Evolutionary conservation across 2,888 invertebrate species (phyloP).

Genomic region (Cyclophora albipunctata): DNA sequence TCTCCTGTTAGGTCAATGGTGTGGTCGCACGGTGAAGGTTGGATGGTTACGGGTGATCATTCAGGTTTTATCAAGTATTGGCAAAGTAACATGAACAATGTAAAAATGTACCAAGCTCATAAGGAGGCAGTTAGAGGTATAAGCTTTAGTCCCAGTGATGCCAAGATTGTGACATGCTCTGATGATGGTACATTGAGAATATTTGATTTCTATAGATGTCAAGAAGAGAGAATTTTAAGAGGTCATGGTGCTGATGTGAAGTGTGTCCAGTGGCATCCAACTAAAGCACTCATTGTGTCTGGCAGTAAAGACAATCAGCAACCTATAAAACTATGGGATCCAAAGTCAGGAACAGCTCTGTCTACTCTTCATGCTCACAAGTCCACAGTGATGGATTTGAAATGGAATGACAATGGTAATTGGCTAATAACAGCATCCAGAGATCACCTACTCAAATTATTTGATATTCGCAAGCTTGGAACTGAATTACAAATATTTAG

Average conservation of each 20-base stretch:
- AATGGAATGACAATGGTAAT: constrained; percentile 99
- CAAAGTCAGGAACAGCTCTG: constrained; percentile 94
- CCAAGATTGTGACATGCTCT: constrained; percentile 98
- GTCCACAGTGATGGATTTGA: constrained; percentile 98
- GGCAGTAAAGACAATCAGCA: constrained; percentile 99
- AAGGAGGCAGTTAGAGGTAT: constrained; percentile 99
- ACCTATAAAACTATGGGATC: constrained; percentile 99
- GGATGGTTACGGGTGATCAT: constrained; percentile 99
- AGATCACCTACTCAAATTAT: constrained; percentile 97
- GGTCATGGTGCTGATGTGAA: constrained; percentile 99
- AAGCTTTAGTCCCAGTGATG: constrained; percentile 99
- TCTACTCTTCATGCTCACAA: constrained; percentile 99
- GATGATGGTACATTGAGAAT: constrained; percentile 99
- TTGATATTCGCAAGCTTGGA: constrained; percentile 96
- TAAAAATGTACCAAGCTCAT: constrained; percentile 99
- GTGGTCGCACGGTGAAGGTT: constrained; percentile 99
- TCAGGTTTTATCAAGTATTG: constrained; percentile 99
- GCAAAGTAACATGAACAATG: constrained; percentile 99
- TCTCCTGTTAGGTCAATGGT: constrained; percentile 99
- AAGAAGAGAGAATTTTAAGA: constrained; percentile 94
- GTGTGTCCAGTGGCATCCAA: constrained; percentile 99
- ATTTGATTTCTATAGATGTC: constrained; percentile 98
- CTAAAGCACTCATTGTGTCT: constrained; percentile 96
- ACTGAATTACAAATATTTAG: constrained; percentile 98
- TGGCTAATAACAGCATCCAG: constrained; percentile 99